Percentiles rank a stretch among this genome's conserved stretches.
Evolutionary conservation across 2,113 vertebrate genomes (phyloP).

Genomic region (Phoxinus phoxinus): DNA sequence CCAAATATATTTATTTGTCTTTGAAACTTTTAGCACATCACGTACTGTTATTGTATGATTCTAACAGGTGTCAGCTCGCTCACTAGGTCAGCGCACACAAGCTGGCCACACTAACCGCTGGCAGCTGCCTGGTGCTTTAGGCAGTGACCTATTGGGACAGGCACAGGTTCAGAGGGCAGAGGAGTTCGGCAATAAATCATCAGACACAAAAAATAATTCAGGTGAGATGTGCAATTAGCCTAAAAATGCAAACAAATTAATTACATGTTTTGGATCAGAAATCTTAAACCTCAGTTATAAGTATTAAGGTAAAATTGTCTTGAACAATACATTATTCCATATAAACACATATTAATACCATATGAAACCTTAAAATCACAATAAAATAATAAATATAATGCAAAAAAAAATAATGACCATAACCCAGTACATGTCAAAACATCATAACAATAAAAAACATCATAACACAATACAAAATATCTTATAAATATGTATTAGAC

Average conservation of each 20-base stretch:
- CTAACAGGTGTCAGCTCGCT: slow-evolving; percentile 36
- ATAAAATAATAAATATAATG: no score
- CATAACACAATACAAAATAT: no score
- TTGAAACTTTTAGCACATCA: background rate
- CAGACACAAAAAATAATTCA: slow-evolving; percentile 52
- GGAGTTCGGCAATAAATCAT: slow-evolving; percentile 30
- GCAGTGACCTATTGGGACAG: slow-evolving; percentile 58
- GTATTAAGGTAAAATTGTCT: background rate
- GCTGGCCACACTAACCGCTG: slow-evolving; percentile 58
- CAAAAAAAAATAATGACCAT: no score
- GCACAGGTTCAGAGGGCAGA: slow-evolving; percentile 45
- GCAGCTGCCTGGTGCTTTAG: slow-evolving; percentile 34
- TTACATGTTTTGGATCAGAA: background rate
- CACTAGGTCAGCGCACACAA: slow-evolving; percentile 42
- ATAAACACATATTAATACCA: no score
- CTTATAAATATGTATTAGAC: no score
- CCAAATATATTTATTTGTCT: background rate
- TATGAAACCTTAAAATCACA: no score
- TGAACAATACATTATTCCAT: background rate
- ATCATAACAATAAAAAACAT: no score
- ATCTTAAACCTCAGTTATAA: background rate
- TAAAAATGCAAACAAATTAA: background rate
- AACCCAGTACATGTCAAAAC: no score
- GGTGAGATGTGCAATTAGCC: slow-evolving; percentile 24
- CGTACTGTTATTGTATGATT: background rate